A percentile compares a stretch with the other conserved stretches of the same genome.
These are phyloP conservation scores for Coryphaenoides rupestris DNA, from an alignment of 2,113 vertebrate species.

Conservation along the genomic window DNA sequence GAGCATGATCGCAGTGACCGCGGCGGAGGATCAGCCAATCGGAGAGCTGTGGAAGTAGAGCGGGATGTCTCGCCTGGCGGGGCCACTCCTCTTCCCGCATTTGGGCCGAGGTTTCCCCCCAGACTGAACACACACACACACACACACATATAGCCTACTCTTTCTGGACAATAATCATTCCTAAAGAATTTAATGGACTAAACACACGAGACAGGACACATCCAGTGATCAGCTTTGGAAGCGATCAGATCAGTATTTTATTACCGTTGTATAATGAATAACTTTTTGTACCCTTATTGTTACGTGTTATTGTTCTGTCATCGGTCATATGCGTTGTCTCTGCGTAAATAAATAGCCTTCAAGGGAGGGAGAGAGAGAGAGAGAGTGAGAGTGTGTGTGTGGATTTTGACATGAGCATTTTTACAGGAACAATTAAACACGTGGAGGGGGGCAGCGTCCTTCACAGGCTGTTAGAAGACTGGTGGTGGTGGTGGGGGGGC, in stretches of 20 bases:
- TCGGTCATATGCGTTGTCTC: conserved; percentile 39
- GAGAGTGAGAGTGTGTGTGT: not conserved
- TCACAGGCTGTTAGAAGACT: conserved; percentile 61
- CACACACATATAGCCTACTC: no score
- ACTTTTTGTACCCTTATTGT: conserved; percentile 29
- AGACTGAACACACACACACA: no score
- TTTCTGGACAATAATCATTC: no score
- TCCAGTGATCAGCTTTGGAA: no score
- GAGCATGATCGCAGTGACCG: conserved; percentile 65
- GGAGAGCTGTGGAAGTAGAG: conserved; percentile 82
- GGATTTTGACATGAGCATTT: conserved; percentile 6
- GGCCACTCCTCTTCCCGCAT: no score
- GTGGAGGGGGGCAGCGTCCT: conserved; percentile 28
- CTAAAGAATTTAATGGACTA: not conserved
- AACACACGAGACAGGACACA: no score
- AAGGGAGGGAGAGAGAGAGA: no score
- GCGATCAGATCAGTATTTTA: conserved; percentile 18
- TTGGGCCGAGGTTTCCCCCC: not conserved
- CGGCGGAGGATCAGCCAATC: conserved; percentile 63
- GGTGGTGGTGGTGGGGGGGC: conserved; percentile 14
- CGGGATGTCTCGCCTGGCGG: no score
- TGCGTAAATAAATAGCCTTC: conserved; percentile 71
- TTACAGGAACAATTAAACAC: conserved; percentile 24
- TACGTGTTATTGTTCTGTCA: conserved; percentile 44
- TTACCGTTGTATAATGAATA: no score